phyloP scores from a whole-genome alignment of 2,888 invertebrate species.

The Pristionchus mayeri region DNA sequence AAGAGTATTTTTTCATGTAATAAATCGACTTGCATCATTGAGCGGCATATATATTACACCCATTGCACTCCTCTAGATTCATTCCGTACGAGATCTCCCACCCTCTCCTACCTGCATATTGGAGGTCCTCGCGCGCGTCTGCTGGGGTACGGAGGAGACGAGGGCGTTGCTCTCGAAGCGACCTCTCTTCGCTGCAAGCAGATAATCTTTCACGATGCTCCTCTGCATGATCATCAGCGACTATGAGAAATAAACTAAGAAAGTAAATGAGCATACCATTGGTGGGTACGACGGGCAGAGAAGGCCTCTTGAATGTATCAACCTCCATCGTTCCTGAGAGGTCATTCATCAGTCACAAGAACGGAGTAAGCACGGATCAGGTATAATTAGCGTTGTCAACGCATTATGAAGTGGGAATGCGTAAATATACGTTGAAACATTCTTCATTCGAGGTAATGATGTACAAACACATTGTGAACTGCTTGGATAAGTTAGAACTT shows the following conservation, averaged over 20 bases:
- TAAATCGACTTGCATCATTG: too few species aligned
- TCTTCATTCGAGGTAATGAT: not conserved
- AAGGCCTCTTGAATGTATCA: slow-evolving; percentile 49
- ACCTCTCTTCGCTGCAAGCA: slow-evolving; percentile 52
- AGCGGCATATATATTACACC: too few species aligned
- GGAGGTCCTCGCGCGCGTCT: slow-evolving; percentile 26
- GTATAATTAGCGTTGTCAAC: not conserved
- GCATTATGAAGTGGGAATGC: not conserved
- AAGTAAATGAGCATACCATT: not conserved
- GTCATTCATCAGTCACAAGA: not conserved
- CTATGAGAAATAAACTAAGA: not conserved
- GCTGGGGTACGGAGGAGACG: slow-evolving; percentile 16
- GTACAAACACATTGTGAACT: slow-evolving; percentile 20
- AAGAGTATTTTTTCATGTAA: too few species aligned
- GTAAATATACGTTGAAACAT: not conserved
- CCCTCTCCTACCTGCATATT: slow-evolving; percentile 49
- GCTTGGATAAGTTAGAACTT: not conserved
- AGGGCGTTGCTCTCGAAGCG: slow-evolving; percentile 51
- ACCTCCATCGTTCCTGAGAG: slow-evolving; percentile 25
- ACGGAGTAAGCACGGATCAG: too few species aligned
- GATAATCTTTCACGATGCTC: not conserved
- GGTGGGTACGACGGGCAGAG: slow-evolving; percentile 38
- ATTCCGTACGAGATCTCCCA: not conserved
- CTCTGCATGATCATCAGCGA: not conserved
- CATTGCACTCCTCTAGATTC: too few species aligned